phyloP scores from a whole-genome alignment of 1,140 invertebrate genomes.

The Bombus affinis region DNA sequence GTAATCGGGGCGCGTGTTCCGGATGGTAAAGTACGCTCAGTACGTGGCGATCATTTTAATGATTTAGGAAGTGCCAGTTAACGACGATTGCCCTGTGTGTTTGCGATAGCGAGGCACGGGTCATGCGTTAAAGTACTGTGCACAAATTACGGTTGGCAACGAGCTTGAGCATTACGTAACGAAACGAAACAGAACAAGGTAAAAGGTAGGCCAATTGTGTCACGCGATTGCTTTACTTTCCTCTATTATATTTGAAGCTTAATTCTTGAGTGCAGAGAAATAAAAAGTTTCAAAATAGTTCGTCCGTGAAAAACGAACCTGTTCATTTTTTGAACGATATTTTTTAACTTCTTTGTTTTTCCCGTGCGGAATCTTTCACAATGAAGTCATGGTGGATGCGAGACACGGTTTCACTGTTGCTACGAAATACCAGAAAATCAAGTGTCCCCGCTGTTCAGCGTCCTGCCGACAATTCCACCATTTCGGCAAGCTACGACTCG shows the following conservation, averaged over 20 bases:
- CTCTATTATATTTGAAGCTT: neutral
- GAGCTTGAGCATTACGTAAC: neutral
- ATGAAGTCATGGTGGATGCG: constrained; percentile 63
- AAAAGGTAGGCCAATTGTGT: neutral
- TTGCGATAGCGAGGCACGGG: neutral
- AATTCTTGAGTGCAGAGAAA: neutral
- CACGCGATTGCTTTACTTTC: neutral
- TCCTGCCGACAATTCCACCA: constrained; percentile 58
- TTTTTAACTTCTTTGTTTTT: neutral
- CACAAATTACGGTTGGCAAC: constrained; percentile 4
- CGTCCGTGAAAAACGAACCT: neutral
- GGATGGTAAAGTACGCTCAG: constrained; percentile 66
- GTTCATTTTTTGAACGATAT: neutral
- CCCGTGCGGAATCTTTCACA: constrained; percentile 48
- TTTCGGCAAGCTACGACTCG: constrained; percentile 50
- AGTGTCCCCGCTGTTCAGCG: constrained; percentile 59
- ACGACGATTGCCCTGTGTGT: neutral
- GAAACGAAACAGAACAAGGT: neutral
- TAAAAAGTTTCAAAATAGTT: too few relatives aligned
- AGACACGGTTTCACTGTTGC: constrained; percentile 56
- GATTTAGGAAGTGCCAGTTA: constrained; percentile 56
- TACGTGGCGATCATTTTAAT: constrained; percentile 71
- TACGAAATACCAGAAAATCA: constrained; percentile 43
- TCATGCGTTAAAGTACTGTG: neutral
- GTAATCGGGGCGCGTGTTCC: constrained; percentile 68